Conservation (phyloP, 2,888 invertebrate species). For the Crioceris asparagi region DNA sequence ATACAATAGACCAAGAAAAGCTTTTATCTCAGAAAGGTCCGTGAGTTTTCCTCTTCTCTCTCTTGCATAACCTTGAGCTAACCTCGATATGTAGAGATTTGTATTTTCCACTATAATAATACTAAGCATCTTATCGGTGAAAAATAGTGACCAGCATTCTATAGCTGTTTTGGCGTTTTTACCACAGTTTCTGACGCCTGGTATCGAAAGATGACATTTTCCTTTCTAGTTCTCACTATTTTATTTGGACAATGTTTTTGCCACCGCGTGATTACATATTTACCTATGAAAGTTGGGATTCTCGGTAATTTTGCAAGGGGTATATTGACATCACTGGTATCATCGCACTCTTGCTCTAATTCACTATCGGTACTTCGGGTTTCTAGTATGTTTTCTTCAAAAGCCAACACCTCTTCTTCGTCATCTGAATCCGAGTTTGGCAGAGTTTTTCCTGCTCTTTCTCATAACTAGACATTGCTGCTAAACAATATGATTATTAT, state of each 20-base stretch:
- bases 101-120: constrained; percentile 5
- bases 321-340: not conserved
- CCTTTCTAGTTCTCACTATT: not conserved
- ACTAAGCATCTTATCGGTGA: constrained; percentile 6
- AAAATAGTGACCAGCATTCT: constrained; percentile 10
- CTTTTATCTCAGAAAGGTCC: constrained; percentile 6
- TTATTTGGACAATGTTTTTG: constrained; percentile 1
- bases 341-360: constrained; percentile 4
- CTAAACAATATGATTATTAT: too few species aligned
- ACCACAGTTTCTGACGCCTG: constrained; percentile 6
- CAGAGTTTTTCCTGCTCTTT: too few species aligned
- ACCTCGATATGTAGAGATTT: constrained; percentile 2
- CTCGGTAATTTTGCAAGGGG: not conserved
- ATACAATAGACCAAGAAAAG: constrained; percentile 10
- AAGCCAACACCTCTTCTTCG: too few species aligned
- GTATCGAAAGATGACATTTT: constrained; percentile 2
- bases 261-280: not conserved
- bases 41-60: constrained; percentile 6
- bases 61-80: not conserved
- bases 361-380: constrained; percentile 1
- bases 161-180: constrained; percentile 5
- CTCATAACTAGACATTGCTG: too few species aligned
- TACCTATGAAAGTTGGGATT: not conserved
- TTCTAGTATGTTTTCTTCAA: too few species aligned
- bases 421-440: too few species aligned